These are phyloP conservation scores for Craseonycteris thonglongyai DNA, from an alignment of 2,113 vertebrate species.

Conservation along the genomic window DNA sequence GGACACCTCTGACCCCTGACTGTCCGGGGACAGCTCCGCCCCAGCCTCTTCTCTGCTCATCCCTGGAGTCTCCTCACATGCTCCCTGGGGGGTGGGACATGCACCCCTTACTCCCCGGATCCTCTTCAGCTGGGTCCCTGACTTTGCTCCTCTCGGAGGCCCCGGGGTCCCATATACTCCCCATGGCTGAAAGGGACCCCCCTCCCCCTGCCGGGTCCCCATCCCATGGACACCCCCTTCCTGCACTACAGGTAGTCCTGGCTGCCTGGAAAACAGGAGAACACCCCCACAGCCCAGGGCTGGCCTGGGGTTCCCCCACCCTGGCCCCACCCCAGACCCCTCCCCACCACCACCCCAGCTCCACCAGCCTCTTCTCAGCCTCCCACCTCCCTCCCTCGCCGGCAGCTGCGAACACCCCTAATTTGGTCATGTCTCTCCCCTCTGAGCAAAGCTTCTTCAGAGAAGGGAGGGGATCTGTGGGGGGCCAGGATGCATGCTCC, in stretches of 20 bases:
- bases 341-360: not conserved
- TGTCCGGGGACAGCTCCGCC: not conserved
- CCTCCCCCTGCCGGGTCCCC: not conserved
- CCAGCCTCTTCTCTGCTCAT: not conserved
- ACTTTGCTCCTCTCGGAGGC: not conserved
- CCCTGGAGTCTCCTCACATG: rapidly evolving
- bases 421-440: not conserved
- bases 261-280: not conserved
- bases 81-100: not conserved
- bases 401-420: not conserved
- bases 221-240: not conserved
- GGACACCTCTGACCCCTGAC: not conserved
- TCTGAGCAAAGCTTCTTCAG: not conserved
- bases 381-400: not conserved
- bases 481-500: no score
- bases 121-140: not conserved
- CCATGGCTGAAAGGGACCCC: not conserved
- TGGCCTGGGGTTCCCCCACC: not conserved
- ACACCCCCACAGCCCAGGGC: not conserved
- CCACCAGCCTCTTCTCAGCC: not conserved
- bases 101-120: rapidly evolving
- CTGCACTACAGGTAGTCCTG: not conserved
- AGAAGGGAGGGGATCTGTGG: no score
- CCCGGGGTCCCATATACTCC: not conserved
- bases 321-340: not conserved